Evolutionary conservation across 2,888 invertebrate genomes (phyloP), one percentile per base, ranked within the genome.

Genomic region (Molanna angustata): DNA sequence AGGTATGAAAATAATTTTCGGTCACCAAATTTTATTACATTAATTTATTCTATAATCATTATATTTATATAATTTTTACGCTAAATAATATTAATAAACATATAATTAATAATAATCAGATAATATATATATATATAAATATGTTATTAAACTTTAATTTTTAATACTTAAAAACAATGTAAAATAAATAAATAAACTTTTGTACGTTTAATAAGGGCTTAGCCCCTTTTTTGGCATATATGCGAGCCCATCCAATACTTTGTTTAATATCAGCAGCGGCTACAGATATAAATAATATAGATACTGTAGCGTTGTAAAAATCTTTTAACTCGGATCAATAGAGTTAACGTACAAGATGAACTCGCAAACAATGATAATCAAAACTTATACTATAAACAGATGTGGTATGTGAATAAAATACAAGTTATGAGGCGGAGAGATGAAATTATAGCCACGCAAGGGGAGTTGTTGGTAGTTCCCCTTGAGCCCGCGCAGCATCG

Each of bases 41-140:
- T 48, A 52, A 54, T 57, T 51, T 55, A 45, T 27, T 52, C 53
- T 53, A 47, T 48, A 49, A 48, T 51, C 21, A 51, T 44, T 44
- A 44, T 55, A 47, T 54, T 53, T 53, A 52, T 56, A 56, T 56
- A 56, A 49, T 52, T 52, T 49, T 56, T 56, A 56, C 40, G 37
- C 49, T 49, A 49, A 54, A 54, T 54, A 54, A 54, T 54, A 37
- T 27, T 27, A 27, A 54, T 50, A 50, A 45, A 54, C 46, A 41
- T 14, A 41, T 49, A 50, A 54, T 46, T 50, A 50, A 35, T 18
- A 47, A 14, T 47, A 47, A 37, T 47, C n/a, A 35, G 18, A 47
- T 37, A 16, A 27, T 13, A 18, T 27, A 27, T 43, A 43, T 41
- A 20, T 20, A 17, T 20, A 13, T 17, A 20, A 7, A 7, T 7